Conservation (phyloP, 2,113 vertebrate species). For the Muntiacus muntjak region DNA sequence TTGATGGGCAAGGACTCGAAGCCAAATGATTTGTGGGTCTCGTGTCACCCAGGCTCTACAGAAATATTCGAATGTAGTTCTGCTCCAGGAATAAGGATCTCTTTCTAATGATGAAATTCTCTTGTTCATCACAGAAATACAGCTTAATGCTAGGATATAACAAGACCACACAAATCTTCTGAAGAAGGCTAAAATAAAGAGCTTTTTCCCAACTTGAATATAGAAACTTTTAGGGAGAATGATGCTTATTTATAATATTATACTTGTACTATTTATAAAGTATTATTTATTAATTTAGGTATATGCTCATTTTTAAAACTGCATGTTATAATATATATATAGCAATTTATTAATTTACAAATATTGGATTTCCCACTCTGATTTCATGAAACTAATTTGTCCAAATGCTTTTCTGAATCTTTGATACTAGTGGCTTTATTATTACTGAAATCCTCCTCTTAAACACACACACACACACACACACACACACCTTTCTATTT, state of each 20-base stretch:
- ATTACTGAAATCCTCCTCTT: not conserved
- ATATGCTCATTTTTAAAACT: not conserved
- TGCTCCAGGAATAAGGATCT: not conserved
- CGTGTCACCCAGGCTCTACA: not conserved
- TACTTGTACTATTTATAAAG: not conserved
- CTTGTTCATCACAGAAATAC: not conserved
- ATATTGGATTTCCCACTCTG: not conserved
- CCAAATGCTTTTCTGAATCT: not conserved
- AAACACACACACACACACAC: not conserved
- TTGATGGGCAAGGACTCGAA: not conserved
- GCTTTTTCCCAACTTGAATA: not conserved
- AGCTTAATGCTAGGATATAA: not conserved
- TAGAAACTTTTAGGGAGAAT: not conserved
- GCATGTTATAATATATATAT: not conserved
- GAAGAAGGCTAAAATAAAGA: not conserved
- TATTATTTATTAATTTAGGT: not conserved
- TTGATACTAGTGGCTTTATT: not conserved
- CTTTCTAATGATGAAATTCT: not conserved
- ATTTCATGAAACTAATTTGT: not conserved
- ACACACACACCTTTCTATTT: not conserved
- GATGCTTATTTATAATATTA: not conserved
- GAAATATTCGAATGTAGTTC: not conserved
- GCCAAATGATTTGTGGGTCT: not conserved
- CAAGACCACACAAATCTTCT: not conserved
- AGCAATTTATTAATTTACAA: not conserved